Conservation (phyloP, 2,888 invertebrate genomes). For the Hedya salicella region DNA sequence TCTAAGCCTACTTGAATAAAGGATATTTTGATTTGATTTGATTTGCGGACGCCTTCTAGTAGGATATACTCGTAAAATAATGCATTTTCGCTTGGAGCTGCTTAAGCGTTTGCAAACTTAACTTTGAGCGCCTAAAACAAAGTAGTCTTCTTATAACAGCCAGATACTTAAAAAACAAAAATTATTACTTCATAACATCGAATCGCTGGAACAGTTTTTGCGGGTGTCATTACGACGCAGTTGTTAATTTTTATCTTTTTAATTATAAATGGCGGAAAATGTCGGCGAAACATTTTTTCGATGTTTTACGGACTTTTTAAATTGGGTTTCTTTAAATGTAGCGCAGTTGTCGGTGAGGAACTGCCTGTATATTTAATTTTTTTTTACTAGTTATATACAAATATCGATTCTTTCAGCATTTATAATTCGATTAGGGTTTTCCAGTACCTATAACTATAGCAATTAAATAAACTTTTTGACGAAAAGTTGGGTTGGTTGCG, state of each 20-base stretch:
- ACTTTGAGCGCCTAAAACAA: neutral
- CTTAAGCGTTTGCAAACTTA: no score
- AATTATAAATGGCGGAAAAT: conserved; percentile 12
- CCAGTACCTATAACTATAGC: no score
- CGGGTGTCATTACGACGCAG: conserved; percentile 15
- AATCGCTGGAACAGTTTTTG: neutral
- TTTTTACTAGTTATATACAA: no score
- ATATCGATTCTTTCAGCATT: neutral
- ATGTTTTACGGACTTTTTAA: conserved; percentile 19
- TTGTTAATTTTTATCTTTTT: conserved; percentile 26
- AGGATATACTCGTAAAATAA: no score
- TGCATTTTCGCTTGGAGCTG: no score
- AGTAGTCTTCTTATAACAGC: neutral
- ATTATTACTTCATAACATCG: conserved; percentile 46
- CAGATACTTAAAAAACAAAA: conserved; percentile 34
- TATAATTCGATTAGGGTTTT: no score
- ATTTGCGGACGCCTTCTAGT: no score
- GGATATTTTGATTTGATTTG: no score
- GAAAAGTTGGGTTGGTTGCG: no score
- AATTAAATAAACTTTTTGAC: no score
- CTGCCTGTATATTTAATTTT: neutral
- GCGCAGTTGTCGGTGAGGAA: neutral
- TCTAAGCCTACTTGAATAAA: no score
- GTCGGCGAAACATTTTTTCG: neutral
- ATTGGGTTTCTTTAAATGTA: conserved; percentile 15